A percentile compares a stretch with the other conserved stretches of the same genome.
These are phyloP conservation scores for Drosophila multiciliata DNA, from an alignment of 2,888 invertebrate species.

Conservation along the genomic window DNA sequence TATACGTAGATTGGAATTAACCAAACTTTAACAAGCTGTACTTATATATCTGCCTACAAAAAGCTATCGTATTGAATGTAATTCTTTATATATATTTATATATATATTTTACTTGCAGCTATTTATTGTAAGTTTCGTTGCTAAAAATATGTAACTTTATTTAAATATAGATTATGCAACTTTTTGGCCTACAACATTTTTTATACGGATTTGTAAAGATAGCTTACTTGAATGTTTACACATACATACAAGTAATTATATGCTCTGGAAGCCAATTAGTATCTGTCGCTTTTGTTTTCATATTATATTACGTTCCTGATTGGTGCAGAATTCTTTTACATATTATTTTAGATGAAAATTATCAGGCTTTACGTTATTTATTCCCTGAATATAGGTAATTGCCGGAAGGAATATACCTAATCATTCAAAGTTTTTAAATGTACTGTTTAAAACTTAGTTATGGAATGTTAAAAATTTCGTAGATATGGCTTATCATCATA, in stretches of 20 bases:
- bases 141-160: neutral
- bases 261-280: constrained; percentile 2
- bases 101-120: constrained; percentile 13
- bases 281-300: neutral
- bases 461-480: neutral
- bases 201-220: neutral
- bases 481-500: constrained; percentile 3
- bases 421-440: neutral
- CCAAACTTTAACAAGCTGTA: constrained; percentile 11
- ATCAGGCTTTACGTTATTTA: constrained; percentile 1
- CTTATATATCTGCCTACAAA: constrained; percentile 9
- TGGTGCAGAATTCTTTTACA: constrained; percentile 1
- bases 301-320: neutral
- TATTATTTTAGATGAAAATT: constrained; percentile 1
- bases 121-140: constrained; percentile 13
- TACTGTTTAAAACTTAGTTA: neutral
- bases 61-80: neutral
- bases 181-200: constrained; percentile 1
- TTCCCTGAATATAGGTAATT: neutral
- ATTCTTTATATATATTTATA: constrained; percentile 11
- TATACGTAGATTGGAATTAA: constrained; percentile 20
- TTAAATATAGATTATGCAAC: constrained; percentile 1
- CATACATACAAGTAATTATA: neutral
- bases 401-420: neutral
- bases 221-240: neutral